Evolutionary conservation across 1,140 invertebrate genomes (phyloP).

Genomic region (Luehdorfia chinensis): DNA sequence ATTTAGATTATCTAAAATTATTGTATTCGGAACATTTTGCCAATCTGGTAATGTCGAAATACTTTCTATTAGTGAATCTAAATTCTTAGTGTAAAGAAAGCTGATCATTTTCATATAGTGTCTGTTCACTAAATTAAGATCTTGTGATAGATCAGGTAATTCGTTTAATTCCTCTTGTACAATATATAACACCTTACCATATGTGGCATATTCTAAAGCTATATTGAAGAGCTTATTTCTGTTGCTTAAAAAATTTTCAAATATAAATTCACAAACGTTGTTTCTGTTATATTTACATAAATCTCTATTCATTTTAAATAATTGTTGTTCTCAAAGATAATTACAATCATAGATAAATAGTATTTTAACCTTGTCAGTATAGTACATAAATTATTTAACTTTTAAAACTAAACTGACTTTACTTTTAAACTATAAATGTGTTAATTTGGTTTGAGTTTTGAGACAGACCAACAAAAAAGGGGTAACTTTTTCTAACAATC

Average conservation of each 20-base stretch:
- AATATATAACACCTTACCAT: conserved; percentile 66
- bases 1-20: conserved; percentile 58
- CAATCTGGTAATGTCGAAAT: conserved; percentile 47
- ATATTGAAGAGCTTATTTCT: conserved; percentile 51
- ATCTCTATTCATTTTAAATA: neutral
- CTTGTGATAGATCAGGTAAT: conserved; percentile 56
- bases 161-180: conserved; percentile 54
- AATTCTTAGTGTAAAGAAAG: conserved; percentile 53
- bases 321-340: too few species aligned
- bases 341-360: too few species aligned
- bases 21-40: conserved; percentile 59
- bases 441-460: too few species aligned
- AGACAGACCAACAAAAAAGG: too few species aligned
- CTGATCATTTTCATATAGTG: conserved; percentile 68
- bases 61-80: conserved; percentile 50
- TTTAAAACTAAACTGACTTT: too few species aligned
- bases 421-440: too few species aligned
- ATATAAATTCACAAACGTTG: conserved; percentile 33
- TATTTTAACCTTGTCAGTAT: too few species aligned
- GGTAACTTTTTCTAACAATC: too few species aligned
- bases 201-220: conserved; percentile 41
- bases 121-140: conserved; percentile 44
- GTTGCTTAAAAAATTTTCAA: conserved; percentile 36
- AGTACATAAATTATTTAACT: too few species aligned
- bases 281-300: neutral